A percentile compares a stretch with the other conserved stretches of the same genome.
These are phyloP conservation scores for Cyprinodon diabolis DNA, from an alignment of 2,797 vertebrate genomes.

Conservation along the genomic window DNA sequence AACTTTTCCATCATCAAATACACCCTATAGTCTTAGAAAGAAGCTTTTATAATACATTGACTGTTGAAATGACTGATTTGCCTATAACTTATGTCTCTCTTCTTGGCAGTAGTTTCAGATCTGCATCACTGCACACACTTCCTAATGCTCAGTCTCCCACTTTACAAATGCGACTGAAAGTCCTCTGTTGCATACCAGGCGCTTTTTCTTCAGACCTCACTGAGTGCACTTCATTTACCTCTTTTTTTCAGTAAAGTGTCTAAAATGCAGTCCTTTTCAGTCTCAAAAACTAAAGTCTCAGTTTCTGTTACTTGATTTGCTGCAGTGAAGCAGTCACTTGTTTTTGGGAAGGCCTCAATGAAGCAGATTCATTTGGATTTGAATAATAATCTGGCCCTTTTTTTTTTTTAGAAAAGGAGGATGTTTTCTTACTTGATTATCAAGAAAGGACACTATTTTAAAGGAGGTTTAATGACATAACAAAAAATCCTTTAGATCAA, in stretches of 20 bases:
- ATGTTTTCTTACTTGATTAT: neutral
- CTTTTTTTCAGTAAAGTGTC: neutral
- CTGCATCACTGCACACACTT: neutral
- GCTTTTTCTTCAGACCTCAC: too few species aligned
- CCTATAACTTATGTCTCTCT: neutral
- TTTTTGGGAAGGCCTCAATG: neutral
- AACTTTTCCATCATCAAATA: neutral
- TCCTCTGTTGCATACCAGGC: neutral
- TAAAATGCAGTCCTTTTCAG: neutral
- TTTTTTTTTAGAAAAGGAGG: too few species aligned
- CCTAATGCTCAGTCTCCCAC: neutral
- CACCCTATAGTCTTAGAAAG: neutral
- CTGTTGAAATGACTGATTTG: neutral
- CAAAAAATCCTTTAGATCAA: neutral
- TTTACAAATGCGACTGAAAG: neutral
- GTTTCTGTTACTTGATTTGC: neutral
- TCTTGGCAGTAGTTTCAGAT: neutral
- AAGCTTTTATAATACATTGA: neutral
- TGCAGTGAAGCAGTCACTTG: neutral
- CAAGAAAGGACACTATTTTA: neutral
- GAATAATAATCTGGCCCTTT: neutral
- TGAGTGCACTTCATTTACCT: neutral
- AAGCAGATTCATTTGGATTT: neutral
- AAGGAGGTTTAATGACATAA: neutral
- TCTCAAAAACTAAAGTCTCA: neutral